These are phyloP conservation scores for Adelphocoris suturalis DNA, from an alignment of 2,888 invertebrate species.

Conservation along the genomic window DNA sequence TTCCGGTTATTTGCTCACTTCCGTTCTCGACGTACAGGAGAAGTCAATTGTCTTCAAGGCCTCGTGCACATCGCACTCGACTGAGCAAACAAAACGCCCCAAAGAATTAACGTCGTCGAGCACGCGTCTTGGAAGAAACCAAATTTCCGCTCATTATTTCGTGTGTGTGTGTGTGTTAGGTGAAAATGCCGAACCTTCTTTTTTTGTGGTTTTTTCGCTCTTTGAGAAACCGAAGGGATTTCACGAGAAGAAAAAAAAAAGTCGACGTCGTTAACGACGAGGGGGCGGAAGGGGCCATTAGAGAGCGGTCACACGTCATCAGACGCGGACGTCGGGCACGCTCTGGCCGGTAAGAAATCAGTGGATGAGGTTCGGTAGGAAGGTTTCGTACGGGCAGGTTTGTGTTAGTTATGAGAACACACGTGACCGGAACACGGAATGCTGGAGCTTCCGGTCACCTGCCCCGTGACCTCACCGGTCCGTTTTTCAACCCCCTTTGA, in stretches of 20 bases:
- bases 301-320: slow-evolving; percentile 46
- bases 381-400: background rate
- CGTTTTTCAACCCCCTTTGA: background rate
- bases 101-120: background rate
- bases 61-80: slow-evolving; percentile 26
- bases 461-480: slow-evolving; percentile 52
- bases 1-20: slow-evolving; percentile 22
- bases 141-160: slow-evolving; percentile 29
- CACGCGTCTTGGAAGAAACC: slow-evolving; percentile 24
- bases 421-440: slow-evolving; percentile 58
- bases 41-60: slow-evolving; percentile 12
- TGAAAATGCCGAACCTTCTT: background rate
- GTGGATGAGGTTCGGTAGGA: slow-evolving; percentile 10
- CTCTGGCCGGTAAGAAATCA: slow-evolving; percentile 41
- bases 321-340: slow-evolving; percentile 34
- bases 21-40: background rate
- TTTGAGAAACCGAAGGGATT: background rate
- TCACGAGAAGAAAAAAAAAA: background rate
- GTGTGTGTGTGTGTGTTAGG: background rate
- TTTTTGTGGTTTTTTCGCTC: background rate
- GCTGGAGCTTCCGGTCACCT: slow-evolving; percentile 55
- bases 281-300: background rate
- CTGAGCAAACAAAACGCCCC: slow-evolving; percentile 21
- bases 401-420: background rate
- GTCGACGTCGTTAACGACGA: slow-evolving; percentile 40